Evolutionary conservation across 2,113 vertebrate species (phyloP).

Genomic region (Gulo gulo): DNA sequence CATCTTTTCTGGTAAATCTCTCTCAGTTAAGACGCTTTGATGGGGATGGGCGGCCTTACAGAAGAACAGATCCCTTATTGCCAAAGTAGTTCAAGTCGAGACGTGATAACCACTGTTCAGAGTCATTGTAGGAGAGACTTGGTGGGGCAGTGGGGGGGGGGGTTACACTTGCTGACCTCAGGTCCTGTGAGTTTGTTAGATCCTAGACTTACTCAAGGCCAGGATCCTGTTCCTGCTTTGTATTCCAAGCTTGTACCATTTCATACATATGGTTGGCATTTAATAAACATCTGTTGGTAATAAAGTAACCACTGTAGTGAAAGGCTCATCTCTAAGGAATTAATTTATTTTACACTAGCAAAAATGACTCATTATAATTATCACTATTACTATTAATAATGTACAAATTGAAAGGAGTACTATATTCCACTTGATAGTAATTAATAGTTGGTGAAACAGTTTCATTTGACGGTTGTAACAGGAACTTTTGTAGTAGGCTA

Average conservation of each 20-base stretch:
- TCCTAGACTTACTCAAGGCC: background rate
- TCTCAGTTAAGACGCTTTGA: background rate
- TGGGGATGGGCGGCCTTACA: background rate
- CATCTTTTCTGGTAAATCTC: background rate
- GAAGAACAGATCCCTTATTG: background rate
- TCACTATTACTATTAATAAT: background rate
- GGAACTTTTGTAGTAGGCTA: background rate
- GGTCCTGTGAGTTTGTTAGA: background rate
- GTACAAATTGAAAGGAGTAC: background rate
- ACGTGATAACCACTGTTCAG: background rate
- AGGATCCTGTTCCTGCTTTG: background rate
- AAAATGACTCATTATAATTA: background rate
- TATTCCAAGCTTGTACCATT: background rate
- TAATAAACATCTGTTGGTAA: background rate
- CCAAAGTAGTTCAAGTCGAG: background rate
- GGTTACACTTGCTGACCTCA: background rate
- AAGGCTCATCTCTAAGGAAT: background rate
- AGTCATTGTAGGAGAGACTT: background rate
- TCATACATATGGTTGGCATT: background rate
- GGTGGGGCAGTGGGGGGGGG: too few relatives aligned
- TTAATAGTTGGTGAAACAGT: background rate
- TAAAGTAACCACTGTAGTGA: background rate
- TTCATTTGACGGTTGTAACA: background rate
- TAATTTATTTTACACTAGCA: background rate
- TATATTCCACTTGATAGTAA: background rate